These are phyloP conservation scores for Priapulus caudatus DNA, from an alignment of 2,888 invertebrate genomes.

Conservation along the genomic window DNA sequence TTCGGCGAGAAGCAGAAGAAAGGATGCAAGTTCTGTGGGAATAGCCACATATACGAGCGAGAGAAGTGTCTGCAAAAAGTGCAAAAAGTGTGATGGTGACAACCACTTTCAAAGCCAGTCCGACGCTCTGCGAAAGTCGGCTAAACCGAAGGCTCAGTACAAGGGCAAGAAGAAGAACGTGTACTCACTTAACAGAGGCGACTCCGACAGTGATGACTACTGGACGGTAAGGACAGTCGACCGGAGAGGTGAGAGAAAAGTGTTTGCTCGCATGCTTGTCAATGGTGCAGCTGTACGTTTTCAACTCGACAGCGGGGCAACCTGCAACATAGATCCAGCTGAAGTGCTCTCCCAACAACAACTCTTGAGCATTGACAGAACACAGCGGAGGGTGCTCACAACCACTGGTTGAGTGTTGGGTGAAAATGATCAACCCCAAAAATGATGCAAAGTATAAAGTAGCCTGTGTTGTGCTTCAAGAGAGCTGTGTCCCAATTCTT, in stretches of 20 bases:
- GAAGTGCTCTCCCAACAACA: background rate
- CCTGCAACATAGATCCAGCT: background rate
- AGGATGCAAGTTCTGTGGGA: too few relatives aligned
- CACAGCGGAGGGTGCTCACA: background rate
- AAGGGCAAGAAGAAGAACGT: too few relatives aligned
- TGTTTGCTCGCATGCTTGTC: background rate
- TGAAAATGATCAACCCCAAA: background rate
- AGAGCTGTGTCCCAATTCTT: background rate
- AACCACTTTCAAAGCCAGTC: too few relatives aligned
- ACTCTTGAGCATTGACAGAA: background rate
- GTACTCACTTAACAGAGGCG: too few relatives aligned
- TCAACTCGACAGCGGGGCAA: background rate
- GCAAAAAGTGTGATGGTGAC: too few relatives aligned
- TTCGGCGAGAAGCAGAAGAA: too few relatives aligned
- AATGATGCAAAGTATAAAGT: background rate
- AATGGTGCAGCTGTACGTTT: background rate
- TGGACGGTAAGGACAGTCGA: too few relatives aligned
- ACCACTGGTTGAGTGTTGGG: background rate
- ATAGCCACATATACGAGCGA: too few relatives aligned
- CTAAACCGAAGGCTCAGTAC: too few relatives aligned
- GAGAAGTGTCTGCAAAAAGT: too few relatives aligned
- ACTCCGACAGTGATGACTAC: too few relatives aligned
- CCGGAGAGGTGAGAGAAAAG: background rate
- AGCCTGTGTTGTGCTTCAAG: background rate
- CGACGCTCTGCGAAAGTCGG: too few relatives aligned